Evolutionary conservation across 2,888 invertebrate species (phyloP).

Genomic region (Fragum sueziense): DNA sequence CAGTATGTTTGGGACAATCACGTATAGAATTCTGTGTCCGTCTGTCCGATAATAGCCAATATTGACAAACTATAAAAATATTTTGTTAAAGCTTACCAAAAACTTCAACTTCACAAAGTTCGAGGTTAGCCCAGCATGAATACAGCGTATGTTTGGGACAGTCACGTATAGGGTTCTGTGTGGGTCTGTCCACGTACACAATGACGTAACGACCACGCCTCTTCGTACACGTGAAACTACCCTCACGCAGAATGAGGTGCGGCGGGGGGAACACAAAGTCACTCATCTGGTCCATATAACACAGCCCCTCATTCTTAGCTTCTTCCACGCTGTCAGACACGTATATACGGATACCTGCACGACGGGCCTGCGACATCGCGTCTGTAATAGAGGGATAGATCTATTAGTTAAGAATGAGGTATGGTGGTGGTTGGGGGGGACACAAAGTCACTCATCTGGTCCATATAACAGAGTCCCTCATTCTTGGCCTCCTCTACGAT

Average conservation of each 20-base stretch:
- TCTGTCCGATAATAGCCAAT: conserved; percentile 25
- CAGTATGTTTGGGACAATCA: conserved; percentile 57
- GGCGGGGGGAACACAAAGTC: conserved; percentile 61
- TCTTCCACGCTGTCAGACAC: conserved; percentile 58
- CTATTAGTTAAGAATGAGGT: too few species aligned
- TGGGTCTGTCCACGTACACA: conserved; percentile 57
- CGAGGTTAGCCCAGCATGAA: conserved; percentile 69
- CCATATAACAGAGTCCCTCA: conserved; percentile 64
- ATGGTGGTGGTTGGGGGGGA: conserved; percentile 59
- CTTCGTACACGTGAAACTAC: conserved; percentile 58
- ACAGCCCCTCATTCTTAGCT: conserved; percentile 61
- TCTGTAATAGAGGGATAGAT: too few species aligned
- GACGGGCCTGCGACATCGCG: conserved; percentile 56
- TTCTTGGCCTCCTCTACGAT: conserved; percentile 59
- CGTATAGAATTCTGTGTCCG: conserved; percentile 56
- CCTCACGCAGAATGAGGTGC: conserved; percentile 59
- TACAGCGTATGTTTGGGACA: conserved; percentile 60
- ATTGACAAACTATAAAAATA: neutral
- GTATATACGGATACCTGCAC: conserved; percentile 63
- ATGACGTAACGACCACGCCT: conserved; percentile 60
- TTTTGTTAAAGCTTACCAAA: conserved; percentile 55
- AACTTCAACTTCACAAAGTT: conserved; percentile 65
- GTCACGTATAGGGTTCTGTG: conserved; percentile 55
- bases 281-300: conserved; percentile 62
- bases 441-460: conserved; percentile 59